Evolutionary conservation across 30 jellyfish, hydroid and myxozoan genomes (phyloP), one percentile per base, ranked within the genome.

Genomic region (Nemopilema nomurai): DNA sequence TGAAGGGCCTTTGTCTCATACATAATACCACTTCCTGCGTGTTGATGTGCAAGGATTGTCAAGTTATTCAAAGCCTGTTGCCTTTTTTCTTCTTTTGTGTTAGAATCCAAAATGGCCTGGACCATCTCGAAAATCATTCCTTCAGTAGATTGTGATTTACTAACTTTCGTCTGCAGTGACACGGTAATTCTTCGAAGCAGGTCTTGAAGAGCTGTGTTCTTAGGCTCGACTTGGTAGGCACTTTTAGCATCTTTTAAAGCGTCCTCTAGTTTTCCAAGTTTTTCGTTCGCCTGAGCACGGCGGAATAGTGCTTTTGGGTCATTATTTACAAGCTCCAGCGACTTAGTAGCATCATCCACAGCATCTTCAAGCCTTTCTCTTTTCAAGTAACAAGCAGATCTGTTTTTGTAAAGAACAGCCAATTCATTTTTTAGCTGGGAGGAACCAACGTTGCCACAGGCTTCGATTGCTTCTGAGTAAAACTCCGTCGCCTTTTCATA

Each of bases 271-370:
- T 78, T 71, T 28, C 93, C 96, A 9, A 87, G 87, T 30, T 82
- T 85, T 66, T 92, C 98, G 33, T 76, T 21, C 20, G 97, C 97
- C 77, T 92, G 98, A 19, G 95, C 93, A 30, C 98, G 67, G 28
- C 98, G 77, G 33, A 87, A 92, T 20, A 92, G 79, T 26, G 98
- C 96, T 62, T 92, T 92, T 20, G 95, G 86, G 71, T 92, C 98
- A 77, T 76, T 77, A 6, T 83, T 81, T 27, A 80, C 86, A 1
- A 64, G 62, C 31, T 78, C 87, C 71, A 92, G 72, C 6, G 95
- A 94, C 32, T 28, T 27, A 57, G 96, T 88, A 16, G 96, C 95
- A 88, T 92, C 98, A 26, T 69, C 77, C 8, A 81, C 69, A 1
- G 95, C 92, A 19, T 87, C 77, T 29, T 87, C 86, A 77, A 76